Base-by-base conservation (phyloP, 2,888 invertebrate species). In the Psylliodes chrysocephalus region DNA sequence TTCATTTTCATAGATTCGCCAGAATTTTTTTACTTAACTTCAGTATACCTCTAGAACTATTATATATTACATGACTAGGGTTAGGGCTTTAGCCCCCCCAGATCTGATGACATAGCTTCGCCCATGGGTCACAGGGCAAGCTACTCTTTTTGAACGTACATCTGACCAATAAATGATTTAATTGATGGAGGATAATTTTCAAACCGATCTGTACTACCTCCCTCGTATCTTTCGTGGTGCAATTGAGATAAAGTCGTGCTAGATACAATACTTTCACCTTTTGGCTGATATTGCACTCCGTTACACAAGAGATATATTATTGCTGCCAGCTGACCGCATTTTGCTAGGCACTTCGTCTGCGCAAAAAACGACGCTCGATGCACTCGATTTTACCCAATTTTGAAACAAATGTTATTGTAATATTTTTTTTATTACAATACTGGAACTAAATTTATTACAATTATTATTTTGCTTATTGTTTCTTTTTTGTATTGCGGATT, bases 241-340 rank as follows among this genome's bases (percentile, higher is more conserved):
- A 57, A 38, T 49, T 55, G 64, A 72, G 71, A 72, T 70, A 70
- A 67, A 65, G 55, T 64, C 68, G 71, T 71, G 71, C 64, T 68
- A 68, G 73, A 73, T 73, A 66, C 56, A 67, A 69, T 60, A 70
- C 71, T 71, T 72, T 70, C 71, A 72, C 72, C 63, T 62, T 63
- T 67, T 57, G 63, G 64, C 30, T 55, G 44, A 30, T 67, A 66
- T 71, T 71, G 57, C 70, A 63, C 64, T 49, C 46, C 55, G 60
- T 74, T 73, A 67, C 66, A 63, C 57, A 69, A 67, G 49, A 38
- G 62, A n/a, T n/a, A n/a, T n/a, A n/a, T 14, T 55, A 51, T 51
- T 64, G 60, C 35, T 60, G 49, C 44, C 35, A 47, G 53, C 38
- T 60, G 63, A 62, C 62, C 62, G 54, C 59, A 54, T 66, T 62